Conservation (phyloP, 2,797 vertebrate species). For the Gorsachius magnificus region DNA sequence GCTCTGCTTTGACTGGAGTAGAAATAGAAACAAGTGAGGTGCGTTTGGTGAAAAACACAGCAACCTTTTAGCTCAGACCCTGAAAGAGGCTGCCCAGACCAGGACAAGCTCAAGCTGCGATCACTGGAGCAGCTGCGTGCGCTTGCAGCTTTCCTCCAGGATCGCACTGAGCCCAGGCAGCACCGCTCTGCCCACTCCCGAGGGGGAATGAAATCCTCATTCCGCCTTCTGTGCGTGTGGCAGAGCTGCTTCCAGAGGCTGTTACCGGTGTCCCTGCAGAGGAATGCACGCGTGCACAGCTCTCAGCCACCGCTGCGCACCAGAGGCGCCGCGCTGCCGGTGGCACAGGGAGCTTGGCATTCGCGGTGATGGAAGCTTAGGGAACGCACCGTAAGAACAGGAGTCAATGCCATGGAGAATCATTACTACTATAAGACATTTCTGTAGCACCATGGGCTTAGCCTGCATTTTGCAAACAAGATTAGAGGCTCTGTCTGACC, state of each 20-base stretch:
- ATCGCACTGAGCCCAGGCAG: not conserved
- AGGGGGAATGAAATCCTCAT: not conserved
- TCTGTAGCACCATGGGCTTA: not conserved
- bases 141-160: not conserved
- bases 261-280: not conserved
- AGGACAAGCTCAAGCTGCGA: not conserved
- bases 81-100: not conserved
- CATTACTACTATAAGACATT: not conserved
- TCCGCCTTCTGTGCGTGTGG: fast-evolving
- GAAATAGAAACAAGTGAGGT: not conserved
- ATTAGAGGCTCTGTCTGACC: not conserved
- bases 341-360: not conserved
- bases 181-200: not conserved
- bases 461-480: not conserved
- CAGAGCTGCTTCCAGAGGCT: not conserved
- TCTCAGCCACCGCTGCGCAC: fast-evolving
- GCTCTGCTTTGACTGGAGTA: not conserved
- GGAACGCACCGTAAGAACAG: fast-evolving
- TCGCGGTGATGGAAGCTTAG: fast-evolving
- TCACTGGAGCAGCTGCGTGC: not conserved
- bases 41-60: not conserved
- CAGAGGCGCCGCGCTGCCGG: not conserved
- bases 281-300: fast-evolving
- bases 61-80: not conserved
- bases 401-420: not conserved